Conservation (phyloP, 2,888 invertebrate species). For the Clitarchus hookeri region DNA sequence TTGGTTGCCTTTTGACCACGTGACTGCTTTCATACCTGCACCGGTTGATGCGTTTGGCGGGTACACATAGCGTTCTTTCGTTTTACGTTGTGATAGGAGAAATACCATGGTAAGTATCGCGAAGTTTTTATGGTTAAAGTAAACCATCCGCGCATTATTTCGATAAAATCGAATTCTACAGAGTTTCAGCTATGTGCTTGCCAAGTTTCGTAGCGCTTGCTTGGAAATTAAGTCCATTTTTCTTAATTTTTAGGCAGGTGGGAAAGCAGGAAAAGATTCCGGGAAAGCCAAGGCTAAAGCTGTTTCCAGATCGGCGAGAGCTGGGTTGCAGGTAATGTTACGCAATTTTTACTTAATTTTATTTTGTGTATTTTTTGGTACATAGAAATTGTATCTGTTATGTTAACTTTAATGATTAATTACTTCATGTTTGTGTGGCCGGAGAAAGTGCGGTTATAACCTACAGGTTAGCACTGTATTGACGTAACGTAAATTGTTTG, state of each 20-base stretch:
- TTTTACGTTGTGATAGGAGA: constrained; percentile 27
- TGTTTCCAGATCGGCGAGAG: constrained; percentile 97
- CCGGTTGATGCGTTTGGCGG: constrained; percentile 51
- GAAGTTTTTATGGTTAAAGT: constrained; percentile 52
- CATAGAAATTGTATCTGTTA: not conserved
- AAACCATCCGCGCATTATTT: constrained; percentile 49
- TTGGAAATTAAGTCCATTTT: constrained; percentile 62
- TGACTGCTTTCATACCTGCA: constrained; percentile 48
- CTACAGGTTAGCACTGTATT: not conserved
- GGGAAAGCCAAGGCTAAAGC: constrained; percentile 99
- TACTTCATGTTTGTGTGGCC: too few species aligned
- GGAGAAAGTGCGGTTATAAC: not conserved
- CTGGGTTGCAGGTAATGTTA: constrained; percentile 90
- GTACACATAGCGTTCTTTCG: constrained; percentile 47
- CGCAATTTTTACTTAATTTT: not conserved
- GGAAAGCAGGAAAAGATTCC: constrained; percentile 99
- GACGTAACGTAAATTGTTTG: not conserved
- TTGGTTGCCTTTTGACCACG: constrained; percentile 53
- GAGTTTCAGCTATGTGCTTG: constrained; percentile 57
- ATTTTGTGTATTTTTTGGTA: not conserved
- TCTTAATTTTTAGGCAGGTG: constrained; percentile 88
- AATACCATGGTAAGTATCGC: constrained; percentile 57
- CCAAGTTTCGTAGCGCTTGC: constrained; percentile 62
- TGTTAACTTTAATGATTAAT: too few species aligned
- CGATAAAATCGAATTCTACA: constrained; percentile 45